Base-by-base conservation (phyloP, 2,113 vertebrate genomes). In the Danionella cerebrum region DNA sequence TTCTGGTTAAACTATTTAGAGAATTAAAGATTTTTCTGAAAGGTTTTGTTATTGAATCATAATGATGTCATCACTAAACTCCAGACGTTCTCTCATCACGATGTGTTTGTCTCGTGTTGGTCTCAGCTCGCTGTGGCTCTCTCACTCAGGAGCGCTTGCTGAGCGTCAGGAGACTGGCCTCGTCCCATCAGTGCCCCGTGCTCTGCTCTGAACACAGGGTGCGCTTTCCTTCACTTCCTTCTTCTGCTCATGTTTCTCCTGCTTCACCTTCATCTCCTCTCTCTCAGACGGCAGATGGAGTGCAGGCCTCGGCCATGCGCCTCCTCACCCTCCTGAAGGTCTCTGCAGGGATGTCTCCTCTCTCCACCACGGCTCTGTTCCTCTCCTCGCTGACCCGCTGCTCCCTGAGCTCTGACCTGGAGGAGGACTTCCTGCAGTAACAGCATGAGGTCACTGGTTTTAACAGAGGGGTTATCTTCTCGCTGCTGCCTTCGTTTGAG, bases 171-270 rank as follows among this genome's bases (percentile, higher is more conserved):
- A 84, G 76, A 51, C 70, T 88, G 45, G 84, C 85, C 2, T 80
- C 84, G 0, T 84, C 77, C 1, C 80, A 84, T 3, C 75, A 77
- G 58, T 85, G 86, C 57, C 82, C 88, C 7, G 69, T 90, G 33
- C 72, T 90, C 65, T 89, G 82, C 71, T 81, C 83, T 1, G 89
- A 90, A 73, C 80, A 85, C 71, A 78, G 85, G 86, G 88, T 90
- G 65, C n/a, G n/a, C 16, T 11, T 2, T 1, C 8, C 0, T 11
- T 2, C 45, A 8, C 19, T n/a, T 33, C 29, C 29, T 9, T 33
- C 9, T 3, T 33, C 5, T 33, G 5, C 5, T 33, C 9, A 33
- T 3, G 9, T 1, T 1, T 6, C 29, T 33, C 29, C 29, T 33
- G 29, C n/a, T n/a, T n/a, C n/a, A n/a, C n/a, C n/a, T n/a, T 7